Conservation (phyloP, 2,888 invertebrate genomes). For the Troides helena region DNA sequence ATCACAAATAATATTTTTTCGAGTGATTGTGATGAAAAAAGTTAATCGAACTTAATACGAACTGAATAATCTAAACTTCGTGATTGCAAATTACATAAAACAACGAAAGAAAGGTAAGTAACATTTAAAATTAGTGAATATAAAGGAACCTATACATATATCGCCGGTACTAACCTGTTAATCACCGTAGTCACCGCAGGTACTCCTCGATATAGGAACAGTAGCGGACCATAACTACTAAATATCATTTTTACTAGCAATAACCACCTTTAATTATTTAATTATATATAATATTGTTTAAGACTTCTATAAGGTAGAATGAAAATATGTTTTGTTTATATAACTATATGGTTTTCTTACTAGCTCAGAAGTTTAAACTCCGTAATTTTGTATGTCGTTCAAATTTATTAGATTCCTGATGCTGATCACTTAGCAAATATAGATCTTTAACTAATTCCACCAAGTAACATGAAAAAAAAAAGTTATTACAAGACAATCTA, state of each 20-base stretch:
- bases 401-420: not conserved
- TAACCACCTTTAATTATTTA: too few relatives aligned
- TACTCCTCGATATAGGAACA: too few relatives aligned
- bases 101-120: slow-evolving; percentile 14
- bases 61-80: not conserved
- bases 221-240: too few relatives aligned
- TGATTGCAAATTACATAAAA: not conserved
- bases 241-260: too few relatives aligned
- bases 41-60: not conserved
- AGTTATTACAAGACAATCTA: not conserved
- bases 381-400: not conserved
- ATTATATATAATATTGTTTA: too few relatives aligned
- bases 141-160: not conserved
- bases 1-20: not conserved
- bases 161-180: not conserved
- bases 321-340: too few relatives aligned
- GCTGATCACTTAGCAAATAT: not conserved
- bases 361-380: not conserved
- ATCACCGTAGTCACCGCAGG: not conserved
- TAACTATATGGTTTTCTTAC: not conserved
- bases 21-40: not conserved
- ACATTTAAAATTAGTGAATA: slow-evolving; percentile 13
- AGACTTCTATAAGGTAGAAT: too few relatives aligned
- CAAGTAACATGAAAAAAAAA: not conserved
- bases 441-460: not conserved